Percentiles rank a stretch among this genome's conserved stretches.
These are phyloP conservation scores for Parnassius orleans DNA, from an alignment of 2,888 invertebrate species.

Conservation along the genomic window DNA sequence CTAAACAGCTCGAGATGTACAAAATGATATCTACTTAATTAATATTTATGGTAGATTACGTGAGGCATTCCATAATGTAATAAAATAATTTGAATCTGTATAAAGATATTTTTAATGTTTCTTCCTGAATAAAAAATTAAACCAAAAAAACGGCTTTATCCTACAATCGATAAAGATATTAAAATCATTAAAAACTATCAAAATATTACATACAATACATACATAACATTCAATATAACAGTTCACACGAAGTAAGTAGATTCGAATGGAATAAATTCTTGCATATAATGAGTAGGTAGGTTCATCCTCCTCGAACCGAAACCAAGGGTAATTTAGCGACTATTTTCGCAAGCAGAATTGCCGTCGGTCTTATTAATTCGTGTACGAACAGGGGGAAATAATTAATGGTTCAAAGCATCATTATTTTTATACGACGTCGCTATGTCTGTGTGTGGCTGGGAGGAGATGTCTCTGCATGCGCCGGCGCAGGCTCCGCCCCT, in stretches of 20 bases:
- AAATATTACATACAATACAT: no score
- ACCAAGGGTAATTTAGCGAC: conserved; percentile 36
- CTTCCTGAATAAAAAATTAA: no score
- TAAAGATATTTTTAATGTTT: no score
- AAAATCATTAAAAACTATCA: no score
- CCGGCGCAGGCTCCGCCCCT: conserved; percentile 71
- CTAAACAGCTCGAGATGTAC: no score
- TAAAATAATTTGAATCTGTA: no score
- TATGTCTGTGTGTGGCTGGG: conserved; percentile 44
- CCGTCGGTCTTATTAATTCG: conserved; percentile 36
- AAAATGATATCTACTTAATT: no score
- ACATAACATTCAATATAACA: no score
- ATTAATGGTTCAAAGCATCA: conserved; percentile 63
- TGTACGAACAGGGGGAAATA: conserved; percentile 48
- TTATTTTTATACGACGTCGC: conserved; percentile 48
- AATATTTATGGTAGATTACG: no score
- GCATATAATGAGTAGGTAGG: conserved; percentile 17
- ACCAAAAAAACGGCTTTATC: no score
- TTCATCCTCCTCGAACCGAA: conserved; percentile 22
- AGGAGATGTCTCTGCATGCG: conserved; percentile 73
- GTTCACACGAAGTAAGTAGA: neutral
- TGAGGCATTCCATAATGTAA: no score
- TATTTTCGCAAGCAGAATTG: conserved; percentile 37
- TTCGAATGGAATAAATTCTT: conserved; percentile 21
- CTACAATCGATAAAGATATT: no score